These are phyloP conservation scores for Aptenodytes forsteri DNA, from an alignment of 2,113 vertebrate genomes.

Conservation along the genomic window DNA sequence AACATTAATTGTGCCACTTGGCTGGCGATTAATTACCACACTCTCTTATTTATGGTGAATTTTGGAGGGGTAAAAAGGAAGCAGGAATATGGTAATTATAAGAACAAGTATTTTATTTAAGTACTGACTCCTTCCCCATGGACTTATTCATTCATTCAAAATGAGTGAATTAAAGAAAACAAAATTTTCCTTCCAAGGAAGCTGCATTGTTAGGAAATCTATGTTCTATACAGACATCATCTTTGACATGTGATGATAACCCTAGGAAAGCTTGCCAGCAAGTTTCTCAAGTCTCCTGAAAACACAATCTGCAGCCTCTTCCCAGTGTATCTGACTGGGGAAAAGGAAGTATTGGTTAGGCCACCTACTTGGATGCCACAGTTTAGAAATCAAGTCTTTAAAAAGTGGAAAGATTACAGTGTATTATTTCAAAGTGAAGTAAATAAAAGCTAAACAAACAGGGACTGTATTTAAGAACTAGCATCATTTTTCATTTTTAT, in stretches of 20 bases:
- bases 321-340: neutral
- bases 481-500: neutral
- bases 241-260: neutral
- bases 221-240: neutral
- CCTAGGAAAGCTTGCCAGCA: neutral
- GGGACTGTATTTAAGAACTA: neutral
- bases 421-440: neutral
- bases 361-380: neutral
- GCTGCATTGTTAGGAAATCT: neutral
- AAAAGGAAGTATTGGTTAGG: neutral
- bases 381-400: neutral
- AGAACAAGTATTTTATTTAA: neutral
- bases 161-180: neutral
- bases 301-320: neutral
- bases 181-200: neutral
- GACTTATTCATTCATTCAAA: neutral
- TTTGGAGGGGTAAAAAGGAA: neutral
- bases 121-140: neutral
- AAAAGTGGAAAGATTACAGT: neutral
- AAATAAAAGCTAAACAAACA: neutral
- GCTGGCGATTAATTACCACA: neutral
- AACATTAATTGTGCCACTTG: neutral
- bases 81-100: neutral
- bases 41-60: neutral
- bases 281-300: neutral